These are phyloP conservation scores for Mongoloraphidia duomilia DNA, from an alignment of 2,888 invertebrate species.

Conservation along the genomic window DNA sequence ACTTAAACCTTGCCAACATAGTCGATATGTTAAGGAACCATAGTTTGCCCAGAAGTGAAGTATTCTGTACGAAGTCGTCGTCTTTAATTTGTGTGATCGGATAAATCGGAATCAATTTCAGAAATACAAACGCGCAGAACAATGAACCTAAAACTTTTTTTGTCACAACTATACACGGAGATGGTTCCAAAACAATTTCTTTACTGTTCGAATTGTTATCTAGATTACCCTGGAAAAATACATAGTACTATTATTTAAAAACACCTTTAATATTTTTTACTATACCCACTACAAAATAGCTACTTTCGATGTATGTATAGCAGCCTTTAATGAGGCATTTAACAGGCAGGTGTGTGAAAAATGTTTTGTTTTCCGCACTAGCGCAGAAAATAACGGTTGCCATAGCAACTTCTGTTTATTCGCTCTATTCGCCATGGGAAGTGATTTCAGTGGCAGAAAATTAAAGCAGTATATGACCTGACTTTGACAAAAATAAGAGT, in stretches of 20 bases:
- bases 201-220: conserved; percentile 31
- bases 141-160: conserved; percentile 59
- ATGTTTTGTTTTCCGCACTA: no score
- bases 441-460: no score
- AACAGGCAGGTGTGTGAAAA: no score
- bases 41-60: conserved; percentile 46
- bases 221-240: conserved; percentile 28
- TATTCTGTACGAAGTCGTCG: conserved; percentile 44
- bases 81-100: conserved; percentile 56
- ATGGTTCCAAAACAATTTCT: conserved; percentile 48
- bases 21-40: conserved; percentile 65
- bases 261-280: not conserved
- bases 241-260: not conserved
- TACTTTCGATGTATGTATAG: not conserved
- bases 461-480: no score
- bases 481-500: no score
- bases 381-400: no score
- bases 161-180: conserved; percentile 51
- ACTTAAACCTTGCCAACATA: conserved; percentile 73
- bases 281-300: not conserved
- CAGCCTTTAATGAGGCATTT: no score
- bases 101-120: conserved; percentile 54
- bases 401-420: no score
- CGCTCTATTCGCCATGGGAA: no score
- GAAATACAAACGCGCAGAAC: conserved; percentile 55